A percentile compares a stretch with the other conserved stretches of the same genome.
These are phyloP conservation scores for Phasianus colchicus DNA, from an alignment of 2,113 vertebrate genomes.

Conservation along the genomic window DNA sequence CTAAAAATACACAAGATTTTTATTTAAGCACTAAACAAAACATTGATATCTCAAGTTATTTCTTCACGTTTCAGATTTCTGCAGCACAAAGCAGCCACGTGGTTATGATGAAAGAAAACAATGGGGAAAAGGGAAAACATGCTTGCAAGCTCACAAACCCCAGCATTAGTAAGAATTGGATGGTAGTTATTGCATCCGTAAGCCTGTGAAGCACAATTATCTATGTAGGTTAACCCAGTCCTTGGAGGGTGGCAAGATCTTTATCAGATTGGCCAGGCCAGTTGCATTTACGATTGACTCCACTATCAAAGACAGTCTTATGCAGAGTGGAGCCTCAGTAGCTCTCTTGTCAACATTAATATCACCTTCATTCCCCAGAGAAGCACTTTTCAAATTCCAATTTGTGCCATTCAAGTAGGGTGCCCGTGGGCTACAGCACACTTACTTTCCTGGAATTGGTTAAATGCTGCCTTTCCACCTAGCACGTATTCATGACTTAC, in stretches of 20 bases:
- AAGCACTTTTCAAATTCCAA: not conserved
- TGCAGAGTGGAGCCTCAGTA: not conserved
- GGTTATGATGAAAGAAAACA: not conserved
- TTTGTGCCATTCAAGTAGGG: not conserved
- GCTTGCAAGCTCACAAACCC: not conserved
- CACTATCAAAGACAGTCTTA: not conserved
- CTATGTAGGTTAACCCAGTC: accelerated
- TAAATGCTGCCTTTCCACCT: not conserved
- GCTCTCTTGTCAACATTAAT: not conserved
- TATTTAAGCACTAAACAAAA: constrained; percentile 12
- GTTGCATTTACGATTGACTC: not conserved
- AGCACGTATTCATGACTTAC: accelerated
- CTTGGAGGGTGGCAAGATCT: not conserved
- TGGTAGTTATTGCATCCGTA: not conserved
- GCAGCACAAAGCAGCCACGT: not conserved
- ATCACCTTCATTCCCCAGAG: not conserved
- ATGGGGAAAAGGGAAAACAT: not conserved
- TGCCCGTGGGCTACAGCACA: not conserved
- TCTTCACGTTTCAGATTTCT: not conserved
- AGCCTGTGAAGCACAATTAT: not conserved
- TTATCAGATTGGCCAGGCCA: not conserved
- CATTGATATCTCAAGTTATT: not conserved
- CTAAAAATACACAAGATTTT: not conserved
- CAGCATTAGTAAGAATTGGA: not conserved
- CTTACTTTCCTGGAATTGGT: no score